These are phyloP conservation scores for Drosophila guanche DNA, from an alignment of 1,140 invertebrate species.

Conservation along the genomic window DNA sequence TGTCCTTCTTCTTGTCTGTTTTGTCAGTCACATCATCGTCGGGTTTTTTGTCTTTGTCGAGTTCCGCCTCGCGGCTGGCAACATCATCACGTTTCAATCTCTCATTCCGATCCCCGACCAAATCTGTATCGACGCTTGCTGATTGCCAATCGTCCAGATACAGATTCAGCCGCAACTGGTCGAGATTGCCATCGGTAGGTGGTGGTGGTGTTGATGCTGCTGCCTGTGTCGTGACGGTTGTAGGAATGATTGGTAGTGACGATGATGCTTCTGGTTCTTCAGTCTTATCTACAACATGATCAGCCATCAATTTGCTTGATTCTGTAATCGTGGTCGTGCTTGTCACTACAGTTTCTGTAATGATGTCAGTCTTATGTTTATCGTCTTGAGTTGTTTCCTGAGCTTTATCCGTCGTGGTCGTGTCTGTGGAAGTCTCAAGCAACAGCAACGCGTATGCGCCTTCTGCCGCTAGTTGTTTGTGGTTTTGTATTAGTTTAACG, in stretches of 20 bases:
- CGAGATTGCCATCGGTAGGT: conserved; percentile 34
- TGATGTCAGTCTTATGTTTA: conserved; percentile 77
- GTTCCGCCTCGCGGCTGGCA: conserved; percentile 42
- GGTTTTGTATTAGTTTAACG: conserved; percentile 27
- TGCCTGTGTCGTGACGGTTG: conserved; percentile 29
- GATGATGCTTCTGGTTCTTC: conserved; percentile 71
- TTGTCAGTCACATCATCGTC: conserved; percentile 51
- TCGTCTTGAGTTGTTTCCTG: conserved; percentile 74
- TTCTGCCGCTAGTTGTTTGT: conserved; percentile 45
- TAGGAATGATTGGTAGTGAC: conserved; percentile 77
- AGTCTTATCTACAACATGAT: conserved; percentile 77
- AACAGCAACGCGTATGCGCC: conserved; percentile 40
- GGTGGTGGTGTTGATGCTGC: conserved; percentile 11
- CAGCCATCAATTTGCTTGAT: conserved; percentile 53
- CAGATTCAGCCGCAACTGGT: conserved; percentile 67
- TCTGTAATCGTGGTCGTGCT: conserved; percentile 68
- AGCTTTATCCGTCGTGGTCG: conserved; percentile 48
- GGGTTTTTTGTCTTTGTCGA: conserved; percentile 72
- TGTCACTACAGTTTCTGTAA: conserved; percentile 79
- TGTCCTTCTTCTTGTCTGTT: conserved; percentile 48
- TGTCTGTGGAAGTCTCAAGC: conserved; percentile 38
- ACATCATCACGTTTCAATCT: conserved; percentile 53
- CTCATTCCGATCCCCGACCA: conserved; percentile 41
- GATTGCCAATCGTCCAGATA: conserved; percentile 66
- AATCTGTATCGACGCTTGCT: conserved; percentile 42